Base-by-base conservation (phyloP, 2,888 invertebrate genomes). In the Emmelina monodactyla region DNA sequence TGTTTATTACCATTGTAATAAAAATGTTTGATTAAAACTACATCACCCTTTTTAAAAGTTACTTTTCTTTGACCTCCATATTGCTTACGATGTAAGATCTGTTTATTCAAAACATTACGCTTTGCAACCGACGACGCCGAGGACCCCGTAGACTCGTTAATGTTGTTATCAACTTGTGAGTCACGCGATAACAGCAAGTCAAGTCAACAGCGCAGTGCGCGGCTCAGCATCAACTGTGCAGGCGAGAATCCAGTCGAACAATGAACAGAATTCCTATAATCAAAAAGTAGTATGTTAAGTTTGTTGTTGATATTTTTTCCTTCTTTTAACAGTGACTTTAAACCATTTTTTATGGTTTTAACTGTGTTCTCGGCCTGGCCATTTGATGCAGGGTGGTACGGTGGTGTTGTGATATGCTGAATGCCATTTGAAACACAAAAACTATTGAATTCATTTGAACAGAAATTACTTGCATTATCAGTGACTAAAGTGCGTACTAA, bases 341-440 rank as follows among this genome's bases (percentile, higher is more conserved):
- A n/a, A 2, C 35, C 40, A 19, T 29, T 42, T 33, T 47, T 47
- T 16, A 47, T 22, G 2, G 33, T 38, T 34, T 43, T 45, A 1
- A 44, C 44, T 2, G 28, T 34, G 32, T 40, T 44, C 22, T 43
- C 46, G 0, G 44, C 44, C 11, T 41, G 43, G 1, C 42, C 40
- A 15, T 45, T 45, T 5, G 39, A 39, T 1, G 37, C 39, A 2
- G 43, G 45, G 16, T 40, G 38, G 14, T 45, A 41, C 2, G 39
- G 34, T 3, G 41, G 35, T 7, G 16, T 33, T 7, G 42, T 40
- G 3, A 45, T 4, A 29, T 42, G 40, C n/a, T 38, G 4, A 5
- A 46, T 42, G 3, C 38, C 37, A 11, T 44, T 44, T 1, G 12
- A 7, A 13, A 3, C 11, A 32, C 38, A 43, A 37, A 37, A 40